Evolutionary conservation across 2,888 invertebrate genomes (phyloP).

Genomic region (Drosophila austrosaltans): DNA sequence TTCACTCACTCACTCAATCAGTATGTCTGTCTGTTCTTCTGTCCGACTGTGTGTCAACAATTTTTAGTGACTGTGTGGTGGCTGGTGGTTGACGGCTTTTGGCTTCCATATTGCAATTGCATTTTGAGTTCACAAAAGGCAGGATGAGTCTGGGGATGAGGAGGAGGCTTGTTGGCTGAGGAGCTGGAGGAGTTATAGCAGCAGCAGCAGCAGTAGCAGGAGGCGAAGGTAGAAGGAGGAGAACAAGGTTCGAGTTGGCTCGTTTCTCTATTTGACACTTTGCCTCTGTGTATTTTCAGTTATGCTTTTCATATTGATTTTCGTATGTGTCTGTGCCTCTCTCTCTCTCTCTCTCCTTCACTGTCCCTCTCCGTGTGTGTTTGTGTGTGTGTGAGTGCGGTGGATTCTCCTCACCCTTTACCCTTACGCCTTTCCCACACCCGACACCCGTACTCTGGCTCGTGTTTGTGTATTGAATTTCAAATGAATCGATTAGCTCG

Average conservation of each 20-base stretch:
- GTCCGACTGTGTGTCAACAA: slow-evolving; percentile 69
- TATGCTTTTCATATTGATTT: slow-evolving; percentile 78
- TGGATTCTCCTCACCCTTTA: neutral
- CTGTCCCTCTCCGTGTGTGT: neutral
- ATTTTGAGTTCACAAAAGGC: slow-evolving; percentile 48
- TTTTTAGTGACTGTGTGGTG: slow-evolving; percentile 59
- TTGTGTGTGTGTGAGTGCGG: slow-evolving; percentile 22
- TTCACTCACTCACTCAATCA: slow-evolving; percentile 9
- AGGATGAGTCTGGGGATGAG: neutral
- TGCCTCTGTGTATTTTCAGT: slow-evolving; percentile 68
- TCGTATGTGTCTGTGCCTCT: slow-evolving; percentile 42
- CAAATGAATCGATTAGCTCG: slow-evolving; percentile 79
- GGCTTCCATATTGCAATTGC: slow-evolving; percentile 62
- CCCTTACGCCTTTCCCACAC: neutral
- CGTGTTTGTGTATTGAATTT: slow-evolving; percentile 80
- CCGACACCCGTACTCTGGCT: slow-evolving; percentile 18
- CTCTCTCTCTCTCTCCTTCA: slow-evolving; percentile 15
- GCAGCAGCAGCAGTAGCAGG: neutral
- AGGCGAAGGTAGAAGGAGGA: slow-evolving; percentile 6
- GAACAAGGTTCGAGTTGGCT: slow-evolving; percentile 25
- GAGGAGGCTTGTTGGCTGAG: slow-evolving; percentile 19
- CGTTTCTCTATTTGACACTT: slow-evolving; percentile 77
- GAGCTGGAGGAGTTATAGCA: slow-evolving; percentile 8
- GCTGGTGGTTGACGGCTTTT: slow-evolving; percentile 73
- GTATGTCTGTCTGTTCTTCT: slow-evolving; percentile 21